A percentile compares a stretch with the other conserved stretches of the same genome.
These are phyloP conservation scores for Ceyx cyanopectus DNA, from an alignment of 2,113 vertebrate species.

Conservation along the genomic window DNA sequence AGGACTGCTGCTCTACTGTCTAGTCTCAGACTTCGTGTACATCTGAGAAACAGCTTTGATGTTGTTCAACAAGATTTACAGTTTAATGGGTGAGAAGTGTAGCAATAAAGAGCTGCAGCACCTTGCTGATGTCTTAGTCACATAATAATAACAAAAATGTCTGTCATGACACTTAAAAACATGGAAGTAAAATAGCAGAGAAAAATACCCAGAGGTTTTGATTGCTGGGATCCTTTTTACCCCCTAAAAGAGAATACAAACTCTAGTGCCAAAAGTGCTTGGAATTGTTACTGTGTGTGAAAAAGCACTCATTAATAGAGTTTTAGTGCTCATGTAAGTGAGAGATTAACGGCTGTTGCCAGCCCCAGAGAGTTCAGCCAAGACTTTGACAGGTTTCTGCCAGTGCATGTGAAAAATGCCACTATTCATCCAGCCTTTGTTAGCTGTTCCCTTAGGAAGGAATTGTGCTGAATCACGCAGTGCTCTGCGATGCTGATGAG, in stretches of 20 bases:
- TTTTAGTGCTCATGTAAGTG: background rate
- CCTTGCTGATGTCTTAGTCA: background rate
- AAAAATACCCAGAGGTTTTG: background rate
- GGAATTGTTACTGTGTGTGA: background rate
- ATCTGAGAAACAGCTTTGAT: background rate
- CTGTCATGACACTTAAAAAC: background rate
- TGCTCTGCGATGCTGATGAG: background rate
- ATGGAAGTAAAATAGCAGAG: background rate
- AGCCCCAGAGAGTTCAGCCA: slow-evolving; percentile 4
- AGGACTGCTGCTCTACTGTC: background rate
- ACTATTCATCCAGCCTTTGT: background rate
- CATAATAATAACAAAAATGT: background rate
- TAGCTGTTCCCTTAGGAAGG: background rate
- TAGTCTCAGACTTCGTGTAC: background rate
- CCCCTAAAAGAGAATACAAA: background rate
- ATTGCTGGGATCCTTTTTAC: background rate
- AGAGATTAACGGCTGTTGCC: background rate
- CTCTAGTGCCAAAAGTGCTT: background rate
- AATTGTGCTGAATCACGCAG: background rate
- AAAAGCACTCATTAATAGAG: background rate
- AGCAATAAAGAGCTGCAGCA: background rate
- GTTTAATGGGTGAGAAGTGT: fast-evolving
- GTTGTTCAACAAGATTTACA: background rate
- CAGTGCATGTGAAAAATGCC: background rate
- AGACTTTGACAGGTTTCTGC: background rate